Percentiles rank a stretch among this genome's conserved stretches.
Evolutionary conservation across 2,113 vertebrate genomes (phyloP).

Genomic region (Pogona vitticeps): DNA sequence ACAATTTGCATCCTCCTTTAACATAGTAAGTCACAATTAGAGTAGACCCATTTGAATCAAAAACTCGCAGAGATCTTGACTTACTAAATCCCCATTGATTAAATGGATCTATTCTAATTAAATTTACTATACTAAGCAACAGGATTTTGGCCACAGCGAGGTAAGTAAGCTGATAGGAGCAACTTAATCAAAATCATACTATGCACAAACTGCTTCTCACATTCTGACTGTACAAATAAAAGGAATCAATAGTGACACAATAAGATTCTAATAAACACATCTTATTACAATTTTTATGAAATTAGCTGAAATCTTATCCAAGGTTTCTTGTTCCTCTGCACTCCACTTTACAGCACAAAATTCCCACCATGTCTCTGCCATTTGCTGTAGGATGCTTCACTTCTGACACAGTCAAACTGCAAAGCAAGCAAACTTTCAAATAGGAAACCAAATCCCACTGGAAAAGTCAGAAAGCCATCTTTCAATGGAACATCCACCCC

Average conservation of each 20-base stretch:
- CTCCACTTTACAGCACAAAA: neutral
- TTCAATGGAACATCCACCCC: neutral
- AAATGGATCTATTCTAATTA: too few species aligned
- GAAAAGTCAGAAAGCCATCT: neutral
- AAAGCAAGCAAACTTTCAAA: neutral
- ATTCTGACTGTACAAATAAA: neutral
- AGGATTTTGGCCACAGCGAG: too few species aligned
- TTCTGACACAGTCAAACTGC: neutral
- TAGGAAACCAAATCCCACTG: rapidly evolving
- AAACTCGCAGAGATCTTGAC: too few species aligned
- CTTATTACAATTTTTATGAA: neutral
- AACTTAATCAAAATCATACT: neutral
- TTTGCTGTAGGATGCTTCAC: neutral
- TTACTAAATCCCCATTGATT: too few species aligned
- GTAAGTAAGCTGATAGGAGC: neutral
- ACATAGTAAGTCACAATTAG: too few species aligned
- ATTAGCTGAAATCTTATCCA: neutral
- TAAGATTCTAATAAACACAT: neutral
- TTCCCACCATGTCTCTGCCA: neutral
- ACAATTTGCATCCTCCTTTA: too few species aligned
- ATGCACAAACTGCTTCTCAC: neutral
- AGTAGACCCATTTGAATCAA: too few species aligned
- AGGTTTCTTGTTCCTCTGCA: neutral
- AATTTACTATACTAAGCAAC: too few species aligned
- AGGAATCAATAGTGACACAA: neutral